These are phyloP conservation scores for Ibycter americanus DNA, from an alignment of 2,797 vertebrate genomes.

Conservation along the genomic window DNA sequence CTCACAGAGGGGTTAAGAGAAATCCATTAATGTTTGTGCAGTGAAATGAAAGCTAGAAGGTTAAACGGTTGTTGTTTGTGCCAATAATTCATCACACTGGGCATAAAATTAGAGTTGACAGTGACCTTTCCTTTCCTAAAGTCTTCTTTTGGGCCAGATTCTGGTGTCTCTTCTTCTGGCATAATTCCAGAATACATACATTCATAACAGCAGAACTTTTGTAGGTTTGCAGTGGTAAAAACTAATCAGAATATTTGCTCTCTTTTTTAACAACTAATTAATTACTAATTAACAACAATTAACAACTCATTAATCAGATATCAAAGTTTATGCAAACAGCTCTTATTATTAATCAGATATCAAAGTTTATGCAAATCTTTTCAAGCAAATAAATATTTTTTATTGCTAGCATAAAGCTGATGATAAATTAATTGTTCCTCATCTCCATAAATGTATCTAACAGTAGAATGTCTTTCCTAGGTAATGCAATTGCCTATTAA, in stretches of 20 bases:
- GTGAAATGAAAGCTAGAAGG: conserved; percentile 40
- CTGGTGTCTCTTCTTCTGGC: neutral
- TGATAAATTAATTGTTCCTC: conserved; percentile 18
- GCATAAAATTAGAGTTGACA: conserved; percentile 5
- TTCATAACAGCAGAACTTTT: neutral
- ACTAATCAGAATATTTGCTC: neutral
- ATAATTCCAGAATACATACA: neutral
- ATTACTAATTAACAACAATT: too few relatives aligned
- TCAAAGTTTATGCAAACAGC: neutral
- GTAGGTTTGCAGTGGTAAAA: neutral
- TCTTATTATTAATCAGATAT: neutral
- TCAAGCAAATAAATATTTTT: conserved; percentile 32
- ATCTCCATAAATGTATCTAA: neutral
- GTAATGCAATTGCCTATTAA: neutral
- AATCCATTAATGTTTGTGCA: conserved; percentile 44
- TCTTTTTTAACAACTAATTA: neutral
- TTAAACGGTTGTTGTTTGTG: conserved; percentile 20
- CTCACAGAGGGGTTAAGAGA: neutral
- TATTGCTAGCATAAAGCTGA: conserved; percentile 9
- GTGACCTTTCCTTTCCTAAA: conserved; percentile 30
- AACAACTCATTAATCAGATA: neutral
- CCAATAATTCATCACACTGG: conserved; percentile 23
- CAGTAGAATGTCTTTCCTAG: neutral
- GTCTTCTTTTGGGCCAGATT: neutral
- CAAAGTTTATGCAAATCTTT: conserved; percentile 16